Conservation (phyloP, 2,888 invertebrate species). For the Drosophila imparisetae region DNA sequence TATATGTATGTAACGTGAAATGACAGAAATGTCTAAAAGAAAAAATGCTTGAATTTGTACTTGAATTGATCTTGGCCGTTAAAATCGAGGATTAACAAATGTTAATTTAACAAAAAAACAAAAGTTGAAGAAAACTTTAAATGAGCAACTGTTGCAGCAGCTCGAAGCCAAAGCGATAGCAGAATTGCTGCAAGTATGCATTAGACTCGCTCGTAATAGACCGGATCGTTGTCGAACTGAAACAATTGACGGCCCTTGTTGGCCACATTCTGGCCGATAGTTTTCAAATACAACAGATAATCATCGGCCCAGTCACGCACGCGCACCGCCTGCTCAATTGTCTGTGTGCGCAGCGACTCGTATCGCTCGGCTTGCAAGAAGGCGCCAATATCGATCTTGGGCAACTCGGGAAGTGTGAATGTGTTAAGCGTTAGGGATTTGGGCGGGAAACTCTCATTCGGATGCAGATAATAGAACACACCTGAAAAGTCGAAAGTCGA, state of each 20-base stretch:
- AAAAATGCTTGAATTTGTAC: constrained; percentile 72
- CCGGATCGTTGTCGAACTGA: constrained; percentile 63
- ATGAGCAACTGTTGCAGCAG: constrained; percentile 65
- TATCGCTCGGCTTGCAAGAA: constrained; percentile 77
- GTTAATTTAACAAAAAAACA: constrained; percentile 9
- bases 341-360: constrained; percentile 85
- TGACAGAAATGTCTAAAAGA: constrained; percentile 15
- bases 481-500: constrained; percentile 75
- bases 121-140: constrained; percentile 16
- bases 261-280: constrained; percentile 86
- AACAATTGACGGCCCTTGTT: constrained; percentile 85
- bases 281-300: constrained; percentile 85
- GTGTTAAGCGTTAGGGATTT: constrained; percentile 77
- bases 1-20: constrained; percentile 20
- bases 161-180: constrained; percentile 65
- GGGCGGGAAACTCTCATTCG: constrained; percentile 83
- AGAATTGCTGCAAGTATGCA: constrained; percentile 44
- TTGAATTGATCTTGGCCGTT: constrained; percentile 56
- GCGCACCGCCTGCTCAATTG: constrained; percentile 86
- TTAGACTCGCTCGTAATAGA: constrained; percentile 79
- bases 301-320: constrained; percentile 85
- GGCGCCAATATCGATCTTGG: constrained; percentile 77
- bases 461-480: constrained; percentile 84
- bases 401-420: constrained; percentile 77
- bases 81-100: constrained; percentile 13